Conservation (phyloP, 2,888 invertebrate genomes). For the Drosophila nigritarsus region DNA sequence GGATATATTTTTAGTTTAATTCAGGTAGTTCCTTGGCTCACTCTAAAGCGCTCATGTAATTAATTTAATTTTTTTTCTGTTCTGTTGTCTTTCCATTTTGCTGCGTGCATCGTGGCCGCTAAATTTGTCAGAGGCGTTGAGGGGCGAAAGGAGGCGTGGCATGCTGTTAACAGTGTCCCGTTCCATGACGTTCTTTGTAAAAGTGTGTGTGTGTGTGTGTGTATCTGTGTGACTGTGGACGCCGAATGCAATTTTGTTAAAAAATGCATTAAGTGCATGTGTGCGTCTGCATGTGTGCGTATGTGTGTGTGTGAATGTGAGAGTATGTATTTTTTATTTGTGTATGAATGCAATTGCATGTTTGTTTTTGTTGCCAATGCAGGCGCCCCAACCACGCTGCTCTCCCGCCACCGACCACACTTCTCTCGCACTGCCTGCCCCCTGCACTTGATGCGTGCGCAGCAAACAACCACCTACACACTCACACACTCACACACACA, state of each 20-base stretch:
- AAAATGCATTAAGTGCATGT: constrained; percentile 76
- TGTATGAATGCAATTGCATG: constrained; percentile 78
- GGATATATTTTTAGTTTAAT: not conserved
- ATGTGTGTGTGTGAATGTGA: constrained; percentile 23
- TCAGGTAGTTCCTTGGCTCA: not conserved
- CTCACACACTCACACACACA: constrained; percentile 16
- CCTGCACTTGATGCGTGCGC: constrained; percentile 73
- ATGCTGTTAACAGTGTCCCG: constrained; percentile 31
- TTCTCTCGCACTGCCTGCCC: constrained; percentile 4
- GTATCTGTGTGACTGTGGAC: constrained; percentile 57
- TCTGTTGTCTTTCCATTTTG: constrained; percentile 37
- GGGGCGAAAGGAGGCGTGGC: constrained; percentile 32
- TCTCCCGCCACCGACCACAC: not conserved
- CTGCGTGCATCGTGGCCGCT: constrained; percentile 55
- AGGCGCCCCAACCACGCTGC: constrained; percentile 47
- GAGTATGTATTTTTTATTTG: constrained; percentile 44
- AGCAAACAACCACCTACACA: constrained; percentile 57
- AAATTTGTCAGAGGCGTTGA: constrained; percentile 58
- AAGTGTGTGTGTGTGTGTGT: not conserved
- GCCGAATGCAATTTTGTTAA: constrained; percentile 82
- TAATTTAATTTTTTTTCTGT: constrained; percentile 28
- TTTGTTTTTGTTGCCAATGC: constrained; percentile 80
- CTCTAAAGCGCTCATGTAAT: constrained; percentile 2
- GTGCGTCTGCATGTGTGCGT: constrained; percentile 12
- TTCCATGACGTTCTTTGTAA: constrained; percentile 11